Conservation (phyloP, 2,888 invertebrate genomes). For the Neoscelio sp. region DNA sequence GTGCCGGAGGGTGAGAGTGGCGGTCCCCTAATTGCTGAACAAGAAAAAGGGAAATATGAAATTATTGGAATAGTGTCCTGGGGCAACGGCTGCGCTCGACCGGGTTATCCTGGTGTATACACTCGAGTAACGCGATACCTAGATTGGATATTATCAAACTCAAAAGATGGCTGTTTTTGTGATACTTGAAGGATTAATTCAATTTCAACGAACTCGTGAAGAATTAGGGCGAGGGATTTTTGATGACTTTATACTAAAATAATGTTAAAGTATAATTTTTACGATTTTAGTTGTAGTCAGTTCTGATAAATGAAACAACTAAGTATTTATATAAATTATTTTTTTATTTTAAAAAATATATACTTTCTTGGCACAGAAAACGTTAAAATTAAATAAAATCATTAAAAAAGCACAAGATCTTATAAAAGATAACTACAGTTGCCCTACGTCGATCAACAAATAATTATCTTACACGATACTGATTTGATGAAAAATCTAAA, state of each 20-base stretch:
- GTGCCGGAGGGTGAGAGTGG: constrained; percentile 92
- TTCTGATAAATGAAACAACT: no score
- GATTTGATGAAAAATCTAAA: constrained; percentile 1
- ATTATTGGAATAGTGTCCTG: constrained; percentile 94
- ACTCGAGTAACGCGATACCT: constrained; percentile 92
- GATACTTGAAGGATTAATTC: constrained; percentile 74
- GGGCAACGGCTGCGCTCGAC: constrained; percentile 95
- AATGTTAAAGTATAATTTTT: no score
- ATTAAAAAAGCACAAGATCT: no score
- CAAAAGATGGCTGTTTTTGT: constrained; percentile 93
- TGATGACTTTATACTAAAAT: background rate
- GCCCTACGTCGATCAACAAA: no score
- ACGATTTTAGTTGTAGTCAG: no score
- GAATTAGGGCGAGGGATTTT: background rate
- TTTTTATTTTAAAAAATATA: no score
- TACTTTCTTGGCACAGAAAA: no score
- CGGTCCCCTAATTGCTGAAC: constrained; percentile 90
- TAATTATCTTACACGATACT: no score
- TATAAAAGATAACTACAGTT: no score
- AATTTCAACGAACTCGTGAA: constrained; percentile 14
- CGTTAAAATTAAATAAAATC: no score
- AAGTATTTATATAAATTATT: no score
- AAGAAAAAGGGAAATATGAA: constrained; percentile 90
- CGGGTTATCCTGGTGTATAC: constrained; percentile 94
- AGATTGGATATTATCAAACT: constrained; percentile 91